Percentiles rank a stretch among this genome's conserved stretches.
These are phyloP conservation scores for Tinea trinotella DNA, from an alignment of 2,888 invertebrate species.

Conservation along the genomic window DNA sequence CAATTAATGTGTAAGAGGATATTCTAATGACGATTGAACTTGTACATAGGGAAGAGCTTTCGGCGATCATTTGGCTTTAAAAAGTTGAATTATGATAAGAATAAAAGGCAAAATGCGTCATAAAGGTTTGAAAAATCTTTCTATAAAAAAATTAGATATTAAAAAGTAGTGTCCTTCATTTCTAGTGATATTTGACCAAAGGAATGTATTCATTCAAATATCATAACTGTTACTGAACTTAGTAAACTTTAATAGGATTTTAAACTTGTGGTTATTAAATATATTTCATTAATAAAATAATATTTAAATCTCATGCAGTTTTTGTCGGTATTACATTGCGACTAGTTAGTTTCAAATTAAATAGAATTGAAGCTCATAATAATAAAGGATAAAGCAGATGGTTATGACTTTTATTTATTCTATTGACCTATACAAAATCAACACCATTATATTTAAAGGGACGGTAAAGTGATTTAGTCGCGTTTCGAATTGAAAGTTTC, in stretches of 20 bases:
- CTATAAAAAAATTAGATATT: constrained; percentile 2
- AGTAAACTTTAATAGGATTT: neutral
- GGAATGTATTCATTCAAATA: constrained; percentile 20
- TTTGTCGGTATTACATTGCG: neutral
- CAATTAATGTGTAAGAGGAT: constrained; percentile 58
- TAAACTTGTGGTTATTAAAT: neutral
- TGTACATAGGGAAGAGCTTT: constrained; percentile 13
- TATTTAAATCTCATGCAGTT: neutral
- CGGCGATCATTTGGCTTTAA: constrained; percentile 12
- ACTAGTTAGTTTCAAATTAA: constrained; percentile 1
- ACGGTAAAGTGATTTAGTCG: no score
- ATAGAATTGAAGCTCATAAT: constrained; percentile 1
- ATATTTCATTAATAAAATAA: neutral
- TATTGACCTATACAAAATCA: no score
- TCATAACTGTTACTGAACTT: constrained; percentile 7
- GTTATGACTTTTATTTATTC: no score
- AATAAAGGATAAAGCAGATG: constrained; percentile 2
- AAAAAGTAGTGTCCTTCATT: constrained; percentile 14
- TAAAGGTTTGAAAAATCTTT: constrained; percentile 18
- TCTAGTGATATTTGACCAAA: constrained; percentile 26
- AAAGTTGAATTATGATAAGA: neutral
- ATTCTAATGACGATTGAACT: constrained; percentile 21
- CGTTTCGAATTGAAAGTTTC: no score
- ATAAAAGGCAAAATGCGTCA: constrained; percentile 11
- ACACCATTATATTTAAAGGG: no score